Conservation (phyloP, 2,113 vertebrate species). For the Solea solea region DNA sequence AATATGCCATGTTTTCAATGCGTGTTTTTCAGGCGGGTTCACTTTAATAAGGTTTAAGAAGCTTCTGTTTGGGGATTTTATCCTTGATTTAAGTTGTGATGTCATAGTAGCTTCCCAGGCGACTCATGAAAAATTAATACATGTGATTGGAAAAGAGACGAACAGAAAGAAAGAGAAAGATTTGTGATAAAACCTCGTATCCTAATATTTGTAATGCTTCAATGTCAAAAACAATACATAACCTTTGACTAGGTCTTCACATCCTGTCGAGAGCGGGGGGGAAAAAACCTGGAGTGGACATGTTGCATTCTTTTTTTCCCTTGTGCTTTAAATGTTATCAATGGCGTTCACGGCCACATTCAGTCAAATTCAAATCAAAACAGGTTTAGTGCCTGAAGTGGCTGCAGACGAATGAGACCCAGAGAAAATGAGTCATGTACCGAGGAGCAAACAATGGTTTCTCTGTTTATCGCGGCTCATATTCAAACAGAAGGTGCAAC, state of each 20-base stretch:
- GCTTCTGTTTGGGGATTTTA: not conserved
- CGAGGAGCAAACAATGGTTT: not conserved
- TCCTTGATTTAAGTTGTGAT: not conserved
- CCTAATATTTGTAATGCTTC: too few relatives aligned
- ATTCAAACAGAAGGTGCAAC: constrained; percentile 25
- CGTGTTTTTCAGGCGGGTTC: too few relatives aligned
- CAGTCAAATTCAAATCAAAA: constrained; percentile 35
- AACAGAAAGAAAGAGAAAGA: too few relatives aligned
- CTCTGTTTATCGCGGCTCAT: not conserved
- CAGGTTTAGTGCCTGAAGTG: constrained; percentile 21
- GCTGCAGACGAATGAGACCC: constrained; percentile 24
- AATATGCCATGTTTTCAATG: too few relatives aligned
- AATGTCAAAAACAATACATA: not conserved
- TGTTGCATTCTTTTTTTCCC: not conserved
- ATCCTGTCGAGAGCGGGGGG: not conserved
- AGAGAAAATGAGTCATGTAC: constrained; percentile 10
- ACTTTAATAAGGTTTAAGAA: not conserved
- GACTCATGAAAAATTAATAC: too few relatives aligned
- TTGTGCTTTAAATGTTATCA: constrained; percentile 13
- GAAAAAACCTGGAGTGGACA: not conserved
- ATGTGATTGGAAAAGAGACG: too few relatives aligned
- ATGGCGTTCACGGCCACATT: not conserved
- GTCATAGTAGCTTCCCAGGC: not conserved
- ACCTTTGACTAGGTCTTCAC: not conserved
- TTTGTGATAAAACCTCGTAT: too few relatives aligned